Evolutionary conservation across 2,113 vertebrate species (phyloP).

Genomic region (Trichomycterus rosablanca): DNA sequence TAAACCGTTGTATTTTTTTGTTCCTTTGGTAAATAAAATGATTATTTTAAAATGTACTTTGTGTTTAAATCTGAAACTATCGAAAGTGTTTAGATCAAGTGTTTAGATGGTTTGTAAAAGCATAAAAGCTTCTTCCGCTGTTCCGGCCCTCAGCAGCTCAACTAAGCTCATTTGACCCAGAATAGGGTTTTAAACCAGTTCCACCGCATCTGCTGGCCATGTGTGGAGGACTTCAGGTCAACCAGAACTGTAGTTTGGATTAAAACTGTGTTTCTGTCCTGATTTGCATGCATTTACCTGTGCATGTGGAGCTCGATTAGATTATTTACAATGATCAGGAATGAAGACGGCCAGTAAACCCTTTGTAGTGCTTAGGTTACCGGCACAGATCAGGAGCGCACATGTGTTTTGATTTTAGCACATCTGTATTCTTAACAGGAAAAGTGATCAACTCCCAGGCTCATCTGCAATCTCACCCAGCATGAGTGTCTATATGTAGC

Average conservation of each 20-base stretch:
- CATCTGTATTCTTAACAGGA: neutral
- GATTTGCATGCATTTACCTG: neutral
- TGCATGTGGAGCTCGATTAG: constrained; percentile 51
- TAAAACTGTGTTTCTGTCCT: constrained; percentile 60
- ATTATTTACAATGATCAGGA: constrained; percentile 48
- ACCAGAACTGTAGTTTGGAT: constrained; percentile 41
- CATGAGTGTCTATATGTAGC: constrained; percentile 2
- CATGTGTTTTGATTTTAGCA: neutral
- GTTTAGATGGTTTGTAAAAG: neutral
- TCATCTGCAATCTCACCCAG: neutral
- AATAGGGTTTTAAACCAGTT: constrained; percentile 23
- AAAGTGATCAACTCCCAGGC: neutral
- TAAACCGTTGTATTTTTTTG: no score
- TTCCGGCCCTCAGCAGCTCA: constrained; percentile 55
- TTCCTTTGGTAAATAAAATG: neutral
- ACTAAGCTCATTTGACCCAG: constrained; percentile 35
- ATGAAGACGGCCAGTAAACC: constrained; percentile 8
- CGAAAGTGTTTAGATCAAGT: no score
- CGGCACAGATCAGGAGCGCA: neutral
- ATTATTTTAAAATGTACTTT: no score
- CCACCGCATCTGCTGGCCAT: neutral
- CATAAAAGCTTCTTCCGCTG: constrained; percentile 74
- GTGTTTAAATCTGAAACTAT: no score
- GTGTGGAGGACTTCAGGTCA: neutral
- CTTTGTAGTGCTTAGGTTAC: neutral